Base-by-base conservation (phyloP, 1,140 invertebrate species). In the Brachionus calyciflorus region DNA sequence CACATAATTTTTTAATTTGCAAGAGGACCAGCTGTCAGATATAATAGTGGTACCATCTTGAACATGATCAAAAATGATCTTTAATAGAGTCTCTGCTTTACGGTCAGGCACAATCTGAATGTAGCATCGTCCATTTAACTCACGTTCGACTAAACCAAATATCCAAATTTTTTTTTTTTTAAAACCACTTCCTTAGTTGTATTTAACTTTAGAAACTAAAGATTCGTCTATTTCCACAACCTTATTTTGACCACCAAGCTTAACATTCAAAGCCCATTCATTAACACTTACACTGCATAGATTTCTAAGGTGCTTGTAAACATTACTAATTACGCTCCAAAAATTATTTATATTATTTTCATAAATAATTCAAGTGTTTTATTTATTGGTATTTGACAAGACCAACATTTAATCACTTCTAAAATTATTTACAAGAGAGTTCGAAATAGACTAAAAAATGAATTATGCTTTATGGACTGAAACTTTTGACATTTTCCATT, bases 51-150 rank as follows among this genome's bases (percentile, higher is more conserved):
- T 55, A 55, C 51, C 51, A 26, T 55, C 51, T 55, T 24, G 21
- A 55, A 55, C 51, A 55, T 55, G 26, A 28, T 55, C 51, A 55
- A 12, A 55, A 55, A 55, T 55, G 19, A 28, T 55, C 51, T 55
- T 55, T 24, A 55, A 55, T 26, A 55, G 17, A 55, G 51, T 55
- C 51, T 24, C 51, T 26, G 51, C 51, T 55, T 55, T 55, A 55
- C 51, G 51, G 26, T 55, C 51, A 55, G 51, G 51, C 26, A 55
- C 51, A 28, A 26, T 55, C 26, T 55, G 21, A 26, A 55, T 55
- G 26, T 55, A 55, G 26, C 51, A 26, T 28, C 51, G 51, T 26
- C 51, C 51, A 26, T 55, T 55, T 55, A 55, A 28, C 21, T 55
- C 51, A 26, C 51, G 19, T 55, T 55, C 51, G 0, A 26, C 51